Evolutionary conservation across 2,113 vertebrate species (phyloP).

Genomic region (Xenopus tropicalis): DNA sequence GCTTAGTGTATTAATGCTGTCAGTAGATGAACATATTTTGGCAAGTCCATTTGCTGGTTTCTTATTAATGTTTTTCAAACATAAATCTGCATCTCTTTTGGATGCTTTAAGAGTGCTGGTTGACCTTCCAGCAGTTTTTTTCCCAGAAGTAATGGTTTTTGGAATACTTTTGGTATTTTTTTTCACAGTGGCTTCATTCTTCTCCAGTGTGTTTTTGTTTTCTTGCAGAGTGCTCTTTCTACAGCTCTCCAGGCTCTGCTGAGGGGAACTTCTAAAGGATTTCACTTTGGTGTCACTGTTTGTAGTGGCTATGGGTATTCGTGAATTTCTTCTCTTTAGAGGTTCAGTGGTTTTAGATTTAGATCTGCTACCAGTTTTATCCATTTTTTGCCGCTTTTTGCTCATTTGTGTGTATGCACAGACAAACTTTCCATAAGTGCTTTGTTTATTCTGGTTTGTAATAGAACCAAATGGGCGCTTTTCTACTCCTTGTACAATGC

Average conservation of each 20-base stretch:
- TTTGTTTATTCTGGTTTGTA: constrained; percentile 46
- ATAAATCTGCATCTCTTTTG: constrained; percentile 47
- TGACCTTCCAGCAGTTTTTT: constrained; percentile 52
- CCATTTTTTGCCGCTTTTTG: constrained; percentile 48
- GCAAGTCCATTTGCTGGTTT: constrained; percentile 52
- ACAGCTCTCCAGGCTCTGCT: constrained; percentile 36
- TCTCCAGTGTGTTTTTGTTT: constrained; percentile 41
- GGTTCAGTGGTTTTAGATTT: constrained; percentile 35
- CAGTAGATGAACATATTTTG: constrained; percentile 63
- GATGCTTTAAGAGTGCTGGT: constrained; percentile 54
- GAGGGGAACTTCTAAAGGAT: constrained; percentile 44
- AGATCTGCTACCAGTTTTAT: constrained; percentile 42
- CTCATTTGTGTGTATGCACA: constrained; percentile 44
- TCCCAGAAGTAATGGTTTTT: constrained; percentile 57
- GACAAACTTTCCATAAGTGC: constrained; percentile 29
- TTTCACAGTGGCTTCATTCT: constrained; percentile 37
- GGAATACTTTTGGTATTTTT: constrained; percentile 41
- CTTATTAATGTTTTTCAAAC: constrained; percentile 52
- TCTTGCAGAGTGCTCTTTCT: constrained; percentile 53
- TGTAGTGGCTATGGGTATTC: constrained; percentile 46
- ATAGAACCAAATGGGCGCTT: constrained; percentile 36
- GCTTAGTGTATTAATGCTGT: constrained; percentile 66
- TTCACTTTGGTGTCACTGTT: constrained; percentile 53
- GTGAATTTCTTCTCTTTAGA: constrained; percentile 48
- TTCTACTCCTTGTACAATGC: constrained; percentile 31